Base-by-base conservation (phyloP, 2,797 vertebrate species). In the Clarias pachynema region DNA sequence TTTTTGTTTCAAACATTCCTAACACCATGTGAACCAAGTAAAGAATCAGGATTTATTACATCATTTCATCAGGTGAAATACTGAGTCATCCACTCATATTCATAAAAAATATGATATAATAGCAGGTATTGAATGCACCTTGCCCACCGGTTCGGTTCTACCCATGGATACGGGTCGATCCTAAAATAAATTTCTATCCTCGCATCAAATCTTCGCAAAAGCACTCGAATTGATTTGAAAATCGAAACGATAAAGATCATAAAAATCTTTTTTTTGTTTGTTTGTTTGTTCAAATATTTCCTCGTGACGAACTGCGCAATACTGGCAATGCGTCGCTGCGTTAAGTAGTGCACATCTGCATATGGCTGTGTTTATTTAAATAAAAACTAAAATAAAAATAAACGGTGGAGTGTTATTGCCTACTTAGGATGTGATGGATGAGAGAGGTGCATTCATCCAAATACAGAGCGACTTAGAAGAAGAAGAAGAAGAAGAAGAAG, bases 11-110 rank as follows among this genome's bases (percentile, higher is more conserved):
- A 87, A 86, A 82, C 73, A 75, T 62, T 87, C 78, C 81, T 75
- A 74, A 66, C 83, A 72, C 37, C 70, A 86, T 68, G 60, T 88
- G 73, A 85, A 87, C 78, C 40, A 82, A 84, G 68, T 82, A 89
- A 85, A 86, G 84, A 85, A 86, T 87, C 82, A 87, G 37, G 86
- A 75, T 80, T 86, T 84, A 75, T 72, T 84, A 89, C 84, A 89
- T 75, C 10, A 86, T 79, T 69, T 82, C 79, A 87, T 87, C 84
- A 73, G 69, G 59, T 83, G 84, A 85, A 79, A 85, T 85, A 85
- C 77, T 72, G 83, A 63, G 65, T 84, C 79, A 73, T 82, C 70
- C 79, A 84, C 81, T 77, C 69, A 86, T 66, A 60, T 84, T 79
- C 68, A 84, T 65, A 65, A 83, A 31, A 63, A 69, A 44, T 53